Evolutionary conservation across 35 echinoderm and acorn worm species (phyloP), one percentile per base, ranked within the genome.

Genomic region (Lytechinus variegatus): DNA sequence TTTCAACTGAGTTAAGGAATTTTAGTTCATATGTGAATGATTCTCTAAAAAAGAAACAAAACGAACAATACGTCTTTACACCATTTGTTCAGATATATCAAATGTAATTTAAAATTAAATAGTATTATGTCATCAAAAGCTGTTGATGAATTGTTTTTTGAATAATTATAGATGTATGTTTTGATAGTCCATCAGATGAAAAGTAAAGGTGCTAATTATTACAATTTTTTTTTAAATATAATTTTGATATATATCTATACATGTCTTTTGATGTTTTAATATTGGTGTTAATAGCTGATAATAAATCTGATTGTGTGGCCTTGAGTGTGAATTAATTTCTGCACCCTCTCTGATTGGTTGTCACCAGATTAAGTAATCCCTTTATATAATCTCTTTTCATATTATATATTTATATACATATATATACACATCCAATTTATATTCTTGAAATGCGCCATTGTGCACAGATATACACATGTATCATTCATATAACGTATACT

Each of bases 251-350:
- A 16, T 79, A 79, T 79, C 12, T 79, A 79, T 79, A 79, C 19
- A 90, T 90, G 28, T 90, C 33, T 44, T 44, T 54, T 90, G 27
- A 52, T 90, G 88, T 90, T 90, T 90, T 90, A 21, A 90, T 44
- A 44, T 44, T 44, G 33, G 0, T 90, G 88, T 90, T 90, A 7
- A 5, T 52, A 52, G 52, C 14, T 90, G 33, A 13, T 90, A 54
- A 89, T 90, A 90, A 90, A 52, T 52, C 52, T 90, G 52, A 52
- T 90, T 90, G 88, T 90, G 88, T 90, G 88, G 33, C 88, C 88
- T 90, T 44, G 88, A 44, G 88, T 90, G 88, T 79, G 88, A 29
- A 90, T 90, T 90, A 90, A 90, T 90, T 90, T 21, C 27, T 79
- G 66, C 66, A 79, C 21, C 66, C 66, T 79, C 66, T n/a, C 21